A percentile compares a stretch with the other conserved stretches of the same genome.
Conservation (phyloP, 2,888 invertebrate species). For the Troides aeacus region DNA sequence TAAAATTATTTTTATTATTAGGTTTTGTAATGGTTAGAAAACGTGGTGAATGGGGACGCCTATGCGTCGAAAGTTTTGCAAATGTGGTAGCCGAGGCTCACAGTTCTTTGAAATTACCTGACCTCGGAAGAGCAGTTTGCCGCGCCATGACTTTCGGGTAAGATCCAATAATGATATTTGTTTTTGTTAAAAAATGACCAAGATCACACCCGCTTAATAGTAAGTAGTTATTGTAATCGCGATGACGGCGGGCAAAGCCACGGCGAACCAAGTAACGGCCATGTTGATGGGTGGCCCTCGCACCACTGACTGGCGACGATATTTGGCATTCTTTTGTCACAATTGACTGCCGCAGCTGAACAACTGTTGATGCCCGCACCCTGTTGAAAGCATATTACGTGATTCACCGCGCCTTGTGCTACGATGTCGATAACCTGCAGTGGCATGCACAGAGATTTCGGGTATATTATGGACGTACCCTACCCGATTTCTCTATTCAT, state of each 20-base stretch:
- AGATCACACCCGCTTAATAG: too few species aligned
- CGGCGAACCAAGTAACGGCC: conserved; percentile 67
- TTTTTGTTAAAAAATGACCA: not conserved
- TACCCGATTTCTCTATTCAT: too few species aligned
- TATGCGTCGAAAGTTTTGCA: conserved; percentile 85
- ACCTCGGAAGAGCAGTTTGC: conserved; percentile 87
- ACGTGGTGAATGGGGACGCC: conserved; percentile 87
- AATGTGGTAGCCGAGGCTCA: conserved; percentile 79
- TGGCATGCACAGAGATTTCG: too few species aligned
- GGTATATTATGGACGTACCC: too few species aligned
- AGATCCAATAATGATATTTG: conserved; percentile 44
- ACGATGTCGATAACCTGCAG: not conserved
- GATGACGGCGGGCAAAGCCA: conserved; percentile 61
- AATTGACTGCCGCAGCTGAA: conserved; percentile 55
- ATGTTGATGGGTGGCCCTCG: conserved; percentile 61
- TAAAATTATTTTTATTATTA: conserved; percentile 38
- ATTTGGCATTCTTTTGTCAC: conserved; percentile 66
- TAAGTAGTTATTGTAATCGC: conserved; percentile 33
- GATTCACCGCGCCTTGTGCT: conserved; percentile 22
- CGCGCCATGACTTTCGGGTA: conserved; percentile 88
- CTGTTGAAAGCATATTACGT: conserved; percentile 33
- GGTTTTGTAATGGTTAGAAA: conserved; percentile 88
- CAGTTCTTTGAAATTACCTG: conserved; percentile 82
- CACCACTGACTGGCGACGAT: conserved; percentile 58
- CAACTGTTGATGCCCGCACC: conserved; percentile 31